Evolutionary conservation across 2,797 vertebrate genomes (phyloP).

Genomic region (Manis crassicaudata): DNA sequence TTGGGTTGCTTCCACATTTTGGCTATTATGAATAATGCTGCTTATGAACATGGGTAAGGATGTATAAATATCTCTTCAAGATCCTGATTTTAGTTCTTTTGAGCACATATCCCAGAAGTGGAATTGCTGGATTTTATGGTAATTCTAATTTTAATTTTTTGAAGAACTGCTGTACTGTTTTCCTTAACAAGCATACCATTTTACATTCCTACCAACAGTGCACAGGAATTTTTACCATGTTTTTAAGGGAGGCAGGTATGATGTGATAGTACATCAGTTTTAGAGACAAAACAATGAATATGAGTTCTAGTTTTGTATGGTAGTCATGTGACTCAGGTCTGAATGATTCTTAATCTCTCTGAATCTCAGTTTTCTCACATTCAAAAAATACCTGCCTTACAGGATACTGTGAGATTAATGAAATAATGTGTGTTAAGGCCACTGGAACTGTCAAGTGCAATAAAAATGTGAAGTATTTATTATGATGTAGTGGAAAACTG

Average conservation of each 20-base stretch:
- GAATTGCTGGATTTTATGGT: neutral
- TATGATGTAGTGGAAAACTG: neutral
- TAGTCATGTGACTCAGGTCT: neutral
- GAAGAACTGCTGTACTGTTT: neutral
- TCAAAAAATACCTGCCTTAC: neutral
- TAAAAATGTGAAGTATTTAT: neutral
- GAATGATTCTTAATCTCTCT: neutral
- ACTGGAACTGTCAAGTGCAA: neutral
- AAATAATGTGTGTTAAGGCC: neutral
- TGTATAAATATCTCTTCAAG: neutral
- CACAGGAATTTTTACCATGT: neutral
- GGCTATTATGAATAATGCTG: neutral
- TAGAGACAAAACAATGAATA: neutral
- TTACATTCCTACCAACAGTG: neutral
- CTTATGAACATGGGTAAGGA: neutral
- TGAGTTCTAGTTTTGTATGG: neutral
- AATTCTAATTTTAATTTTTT: constrained; percentile 13
- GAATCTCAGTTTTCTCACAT: neutral
- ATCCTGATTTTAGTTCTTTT: neutral
- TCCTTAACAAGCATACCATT: neutral
- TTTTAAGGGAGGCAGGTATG: neutral
- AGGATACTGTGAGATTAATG: neutral
- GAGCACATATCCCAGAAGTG: neutral
- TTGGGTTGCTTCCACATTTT: neutral
- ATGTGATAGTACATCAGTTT: neutral